Conservation (phyloP, 2,113 vertebrate species). For the Formicarius rufipectus region DNA sequence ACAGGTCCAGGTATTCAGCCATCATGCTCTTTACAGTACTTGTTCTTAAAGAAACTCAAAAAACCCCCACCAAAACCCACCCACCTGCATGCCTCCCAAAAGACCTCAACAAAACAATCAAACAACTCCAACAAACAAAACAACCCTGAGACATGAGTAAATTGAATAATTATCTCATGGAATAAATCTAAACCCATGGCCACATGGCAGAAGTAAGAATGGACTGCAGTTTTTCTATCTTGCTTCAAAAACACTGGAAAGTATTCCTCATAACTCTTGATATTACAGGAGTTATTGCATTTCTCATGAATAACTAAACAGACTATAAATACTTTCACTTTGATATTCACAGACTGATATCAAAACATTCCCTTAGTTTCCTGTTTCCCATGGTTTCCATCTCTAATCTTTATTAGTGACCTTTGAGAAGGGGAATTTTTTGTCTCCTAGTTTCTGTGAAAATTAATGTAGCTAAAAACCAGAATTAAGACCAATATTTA, state of each 20-base stretch:
- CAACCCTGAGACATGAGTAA: not conserved
- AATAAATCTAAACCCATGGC: not conserved
- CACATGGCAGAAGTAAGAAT: not conserved
- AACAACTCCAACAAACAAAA: not conserved
- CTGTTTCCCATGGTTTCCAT: conserved; percentile 47
- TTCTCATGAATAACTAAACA: conserved; percentile 17
- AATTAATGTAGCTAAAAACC: not conserved
- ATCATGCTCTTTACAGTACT: not conserved
- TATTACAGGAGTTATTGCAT: not conserved
- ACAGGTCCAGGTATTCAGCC: not conserved
- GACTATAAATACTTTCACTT: conserved; percentile 41
- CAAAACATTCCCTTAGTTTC: not conserved
- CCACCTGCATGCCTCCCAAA: too few species aligned
- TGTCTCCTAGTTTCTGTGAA: not conserved
- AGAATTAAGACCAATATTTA: not conserved
- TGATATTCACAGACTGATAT: conserved; percentile 34
- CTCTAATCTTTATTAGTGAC: not conserved
- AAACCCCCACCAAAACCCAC: fast-evolving
- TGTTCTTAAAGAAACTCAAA: not conserved
- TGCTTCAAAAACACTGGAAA: not conserved
- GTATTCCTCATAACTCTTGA: not conserved
- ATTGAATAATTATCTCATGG: not conserved
- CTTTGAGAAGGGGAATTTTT: not conserved
- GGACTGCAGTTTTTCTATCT: not conserved
- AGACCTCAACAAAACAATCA: not conserved